These are phyloP conservation scores for Noctua janthe DNA, from an alignment of 2,888 invertebrate species.

Conservation along the genomic window DNA sequence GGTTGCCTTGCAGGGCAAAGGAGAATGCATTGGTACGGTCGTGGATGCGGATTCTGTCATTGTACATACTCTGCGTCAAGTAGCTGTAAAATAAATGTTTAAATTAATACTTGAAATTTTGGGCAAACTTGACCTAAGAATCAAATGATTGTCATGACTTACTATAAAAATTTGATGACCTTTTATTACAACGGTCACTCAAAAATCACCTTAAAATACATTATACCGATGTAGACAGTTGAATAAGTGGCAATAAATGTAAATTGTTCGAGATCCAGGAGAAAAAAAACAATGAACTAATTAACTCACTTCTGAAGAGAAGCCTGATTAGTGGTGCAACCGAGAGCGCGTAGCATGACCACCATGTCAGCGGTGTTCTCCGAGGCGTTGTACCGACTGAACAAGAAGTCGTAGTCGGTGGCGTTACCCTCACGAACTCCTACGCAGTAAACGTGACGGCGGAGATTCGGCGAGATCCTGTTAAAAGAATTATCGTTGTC, in stretches of 20 bases:
- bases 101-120: background rate
- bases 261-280: background rate
- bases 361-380: conserved; percentile 91
- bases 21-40: conserved; percentile 86
- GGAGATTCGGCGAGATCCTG: conserved; percentile 91
- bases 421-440: conserved; percentile 90
- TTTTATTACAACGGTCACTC: background rate
- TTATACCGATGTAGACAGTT: background rate
- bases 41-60: conserved; percentile 85
- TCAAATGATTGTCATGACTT: background rate
- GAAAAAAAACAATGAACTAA: background rate
- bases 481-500: background rate
- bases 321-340: conserved; percentile 78
- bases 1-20: conserved; percentile 89
- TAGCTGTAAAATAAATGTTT: conserved; percentile 80
- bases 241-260: background rate
- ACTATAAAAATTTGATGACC: background rate
- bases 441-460: conserved; percentile 91
- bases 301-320: conserved; percentile 77
- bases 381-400: conserved; percentile 89
- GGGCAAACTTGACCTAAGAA: background rate
- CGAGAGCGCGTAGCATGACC: conserved; percentile 88
- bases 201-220: background rate
- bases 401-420: conserved; percentile 92
- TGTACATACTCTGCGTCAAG: conserved; percentile 84